These are phyloP conservation scores for Eurytoma californica DNA, from an alignment of 2,888 invertebrate genomes.

Conservation along the genomic window DNA sequence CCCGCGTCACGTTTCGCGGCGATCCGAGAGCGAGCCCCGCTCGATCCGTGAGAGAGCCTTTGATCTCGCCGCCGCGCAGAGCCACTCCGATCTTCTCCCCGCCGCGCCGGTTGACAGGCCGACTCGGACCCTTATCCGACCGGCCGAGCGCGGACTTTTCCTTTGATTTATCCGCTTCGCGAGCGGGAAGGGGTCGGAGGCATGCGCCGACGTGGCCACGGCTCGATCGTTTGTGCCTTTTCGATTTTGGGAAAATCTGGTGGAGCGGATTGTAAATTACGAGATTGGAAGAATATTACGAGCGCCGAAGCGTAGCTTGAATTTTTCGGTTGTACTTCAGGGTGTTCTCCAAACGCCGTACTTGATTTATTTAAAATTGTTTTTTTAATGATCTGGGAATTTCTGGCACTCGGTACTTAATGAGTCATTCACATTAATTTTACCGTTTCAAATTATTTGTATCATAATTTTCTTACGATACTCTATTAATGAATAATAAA, in stretches of 20 bases:
- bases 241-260: background rate
- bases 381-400: background rate
- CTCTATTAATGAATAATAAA: background rate
- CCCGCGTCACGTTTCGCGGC: slow-evolving; percentile 72
- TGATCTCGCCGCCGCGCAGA: slow-evolving; percentile 46
- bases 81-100: background rate
- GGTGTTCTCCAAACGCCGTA: too few species aligned
- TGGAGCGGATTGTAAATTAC: slow-evolving; percentile 20
- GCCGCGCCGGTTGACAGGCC: slow-evolving; percentile 37
- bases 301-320: background rate
- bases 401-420: background rate
- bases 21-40: slow-evolving; percentile 18
- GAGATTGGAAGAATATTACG: background rate
- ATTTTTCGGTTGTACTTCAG: background rate
- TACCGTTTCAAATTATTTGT: background rate
- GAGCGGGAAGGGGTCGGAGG: slow-evolving; percentile 3
- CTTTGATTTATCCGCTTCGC: slow-evolving; percentile 49
- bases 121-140: slow-evolving; percentile 5
- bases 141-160: slow-evolving; percentile 8
- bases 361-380: background rate
- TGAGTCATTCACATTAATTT: background rate
- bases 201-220: too few species aligned
- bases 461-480: background rate
- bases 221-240: too few species aligned
- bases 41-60: slow-evolving; percentile 30